Percentiles rank a stretch among this genome's conserved stretches.
Evolutionary conservation across 2,888 invertebrate genomes (phyloP).

Genomic region (Blastobasis lacticolella): DNA sequence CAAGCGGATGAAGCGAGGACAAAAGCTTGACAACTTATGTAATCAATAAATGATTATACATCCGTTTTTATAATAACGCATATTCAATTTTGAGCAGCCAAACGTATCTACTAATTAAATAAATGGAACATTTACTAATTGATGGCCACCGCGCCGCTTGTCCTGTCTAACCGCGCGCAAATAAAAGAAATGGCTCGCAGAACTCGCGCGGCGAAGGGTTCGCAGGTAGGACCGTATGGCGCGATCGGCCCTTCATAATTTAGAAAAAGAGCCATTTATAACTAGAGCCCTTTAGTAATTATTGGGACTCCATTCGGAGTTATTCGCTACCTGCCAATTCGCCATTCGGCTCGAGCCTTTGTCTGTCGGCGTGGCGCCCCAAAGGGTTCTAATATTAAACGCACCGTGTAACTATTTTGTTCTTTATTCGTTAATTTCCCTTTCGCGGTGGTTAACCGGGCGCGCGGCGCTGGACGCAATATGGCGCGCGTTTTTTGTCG

Average conservation of each 20-base stretch:
- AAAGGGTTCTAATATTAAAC: constrained; percentile 74
- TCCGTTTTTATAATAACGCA: too few relatives aligned
- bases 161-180: constrained; percentile 23
- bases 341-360: constrained; percentile 69
- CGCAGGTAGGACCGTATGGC: constrained; percentile 71
- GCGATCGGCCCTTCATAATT: constrained; percentile 67
- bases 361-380: constrained; percentile 73
- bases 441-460: constrained; percentile 65
- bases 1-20: too few relatives aligned
- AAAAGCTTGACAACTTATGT: too few relatives aligned
- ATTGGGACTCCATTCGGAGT: constrained; percentile 60
- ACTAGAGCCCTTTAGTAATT: constrained; percentile 66
- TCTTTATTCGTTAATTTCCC: constrained; percentile 69
- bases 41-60: too few relatives aligned
- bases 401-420: constrained; percentile 68
- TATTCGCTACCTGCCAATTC: constrained; percentile 72
- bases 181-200: constrained; percentile 46
- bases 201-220: constrained; percentile 56
- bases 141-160: too few relatives aligned
- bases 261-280: constrained; percentile 72
- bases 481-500: constrained; percentile 58
- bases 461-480: constrained; percentile 57
- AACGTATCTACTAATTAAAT: too few relatives aligned
- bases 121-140: too few relatives aligned
- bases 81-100: too few relatives aligned